These are phyloP conservation scores for Ips nitidus DNA, from an alignment of 1,140 invertebrate species.

Conservation along the genomic window DNA sequence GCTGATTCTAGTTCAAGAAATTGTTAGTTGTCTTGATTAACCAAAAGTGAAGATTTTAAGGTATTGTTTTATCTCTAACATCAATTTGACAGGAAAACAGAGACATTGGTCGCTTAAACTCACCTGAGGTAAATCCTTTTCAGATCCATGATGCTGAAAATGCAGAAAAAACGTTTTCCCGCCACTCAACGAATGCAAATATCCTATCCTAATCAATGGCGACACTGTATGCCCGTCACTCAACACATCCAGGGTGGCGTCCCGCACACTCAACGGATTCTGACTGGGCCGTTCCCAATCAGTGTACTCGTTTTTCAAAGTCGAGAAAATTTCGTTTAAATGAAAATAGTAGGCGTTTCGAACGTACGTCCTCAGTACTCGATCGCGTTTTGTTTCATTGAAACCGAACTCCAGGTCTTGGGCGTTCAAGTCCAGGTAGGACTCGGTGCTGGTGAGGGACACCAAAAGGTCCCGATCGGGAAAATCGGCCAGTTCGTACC, in stretches of 20 bases:
- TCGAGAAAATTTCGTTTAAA: conserved; percentile 87
- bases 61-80: no score
- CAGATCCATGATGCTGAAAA: conserved; percentile 77
- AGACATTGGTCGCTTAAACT: conserved; percentile 22
- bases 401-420: conserved; percentile 81
- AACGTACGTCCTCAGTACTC: conserved; percentile 84
- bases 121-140: conserved; percentile 77
- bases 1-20: no score
- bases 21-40: no score
- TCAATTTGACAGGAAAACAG: no score
- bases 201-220: conserved; percentile 77
- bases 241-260: conserved; percentile 74
- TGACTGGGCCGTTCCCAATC: conserved; percentile 82
- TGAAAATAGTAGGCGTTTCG: conserved; percentile 87
- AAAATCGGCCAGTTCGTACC: conserved; percentile 80
- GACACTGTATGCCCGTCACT: conserved; percentile 84
- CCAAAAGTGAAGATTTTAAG: no score
- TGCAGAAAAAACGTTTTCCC: conserved; percentile 84
- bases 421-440: conserved; percentile 74
- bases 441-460: conserved; percentile 70
- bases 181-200: conserved; percentile 74
- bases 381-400: conserved; percentile 79
- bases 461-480: conserved; percentile 77
- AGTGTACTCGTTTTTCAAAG: conserved; percentile 89
- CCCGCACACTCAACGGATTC: conserved; percentile 74